Conservation (phyloP, 2,888 invertebrate genomes). For the Periphyllus acericola region DNA sequence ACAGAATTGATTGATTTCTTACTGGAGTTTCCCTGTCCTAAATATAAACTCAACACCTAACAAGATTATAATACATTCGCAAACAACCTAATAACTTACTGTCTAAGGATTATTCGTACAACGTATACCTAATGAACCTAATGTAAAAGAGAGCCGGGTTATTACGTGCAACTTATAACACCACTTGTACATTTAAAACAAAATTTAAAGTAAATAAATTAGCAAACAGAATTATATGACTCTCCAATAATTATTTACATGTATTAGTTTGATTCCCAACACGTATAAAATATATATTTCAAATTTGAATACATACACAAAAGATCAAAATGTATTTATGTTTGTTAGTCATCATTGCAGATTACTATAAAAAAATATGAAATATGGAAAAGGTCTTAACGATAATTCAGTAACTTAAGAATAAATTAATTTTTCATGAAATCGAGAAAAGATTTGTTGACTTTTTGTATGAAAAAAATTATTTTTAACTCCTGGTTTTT, state of each 20-base stretch:
- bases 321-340: background rate
- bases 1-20: slow-evolving; percentile 23
- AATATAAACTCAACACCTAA: background rate
- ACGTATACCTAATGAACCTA: background rate
- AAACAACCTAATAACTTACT: background rate
- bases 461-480: no score
- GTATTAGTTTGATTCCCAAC: background rate
- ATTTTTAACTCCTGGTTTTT: no score
- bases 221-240: background rate
- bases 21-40: no score
- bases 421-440: no score
- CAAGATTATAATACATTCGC: background rate
- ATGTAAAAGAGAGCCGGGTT: background rate
- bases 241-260: background rate
- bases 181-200: no score
- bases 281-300: background rate
- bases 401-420: no score
- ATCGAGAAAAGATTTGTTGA: no score
- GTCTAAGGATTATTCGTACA: background rate
- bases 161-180: background rate
- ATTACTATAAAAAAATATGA: no score
- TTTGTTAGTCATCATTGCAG: no score
- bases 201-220: background rate
- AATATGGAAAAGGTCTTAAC: no score
- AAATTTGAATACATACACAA: background rate